phyloP scores from a whole-genome alignment of 1,140 invertebrate species.

The Heterodera carotae region DNA sequence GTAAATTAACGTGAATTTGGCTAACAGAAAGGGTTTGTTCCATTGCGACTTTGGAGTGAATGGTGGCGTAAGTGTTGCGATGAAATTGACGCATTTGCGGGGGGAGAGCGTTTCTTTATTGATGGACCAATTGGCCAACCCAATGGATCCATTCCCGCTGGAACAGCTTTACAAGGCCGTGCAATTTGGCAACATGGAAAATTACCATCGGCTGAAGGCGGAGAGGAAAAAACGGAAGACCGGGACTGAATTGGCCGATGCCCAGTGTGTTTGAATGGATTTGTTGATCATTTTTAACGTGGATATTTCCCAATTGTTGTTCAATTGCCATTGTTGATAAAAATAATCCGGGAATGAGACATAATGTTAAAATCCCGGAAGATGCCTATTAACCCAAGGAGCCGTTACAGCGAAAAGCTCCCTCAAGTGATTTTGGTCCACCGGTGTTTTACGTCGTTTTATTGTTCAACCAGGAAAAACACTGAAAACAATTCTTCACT shows the following conservation, averaged over 20 bases:
- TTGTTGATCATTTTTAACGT: too few species aligned
- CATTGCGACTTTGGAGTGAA: neutral
- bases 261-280: neutral
- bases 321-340: too few species aligned
- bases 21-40: slow-evolving; percentile 16
- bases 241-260: neutral
- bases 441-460: too few species aligned
- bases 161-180: slow-evolving; percentile 24
- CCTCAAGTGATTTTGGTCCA: too few species aligned
- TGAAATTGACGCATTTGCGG: neutral
- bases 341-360: too few species aligned
- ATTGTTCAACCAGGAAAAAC: too few species aligned
- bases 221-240: slow-evolving; percentile 21
- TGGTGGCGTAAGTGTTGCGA: neutral
- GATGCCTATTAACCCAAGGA: too few species aligned
- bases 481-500: too few species aligned
- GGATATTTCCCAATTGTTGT: too few species aligned
- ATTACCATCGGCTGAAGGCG: slow-evolving; percentile 22
- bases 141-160: slow-evolving; percentile 9
- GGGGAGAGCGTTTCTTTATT: neutral
- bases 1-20: too few species aligned
- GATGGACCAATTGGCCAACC: neutral
- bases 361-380: too few species aligned
- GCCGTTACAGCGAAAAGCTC: too few species aligned
- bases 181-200: slow-evolving; percentile 23